Conservation (phyloP, 2,888 invertebrate genomes). For the Dryocosmus kuriphilus region DNA sequence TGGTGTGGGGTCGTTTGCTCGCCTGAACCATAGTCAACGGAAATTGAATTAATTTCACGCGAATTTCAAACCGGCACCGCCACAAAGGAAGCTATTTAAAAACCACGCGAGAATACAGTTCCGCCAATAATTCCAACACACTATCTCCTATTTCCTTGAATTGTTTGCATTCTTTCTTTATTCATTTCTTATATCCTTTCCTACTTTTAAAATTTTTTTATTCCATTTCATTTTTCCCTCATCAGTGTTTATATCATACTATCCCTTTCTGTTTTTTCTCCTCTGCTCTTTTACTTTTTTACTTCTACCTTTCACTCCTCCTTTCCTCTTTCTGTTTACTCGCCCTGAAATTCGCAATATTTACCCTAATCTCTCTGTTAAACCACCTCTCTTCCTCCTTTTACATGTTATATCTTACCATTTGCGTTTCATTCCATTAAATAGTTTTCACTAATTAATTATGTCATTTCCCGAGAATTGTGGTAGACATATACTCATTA, state of each 20-base stretch:
- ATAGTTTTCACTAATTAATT: slow-evolving; percentile 40
- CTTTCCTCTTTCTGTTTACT: neutral
- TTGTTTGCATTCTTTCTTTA: neutral
- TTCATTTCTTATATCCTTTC: neutral
- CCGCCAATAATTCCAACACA: slow-evolving; percentile 8
- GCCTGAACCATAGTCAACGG: slow-evolving; percentile 40
- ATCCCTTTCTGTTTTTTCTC: neutral
- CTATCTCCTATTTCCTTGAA: neutral
- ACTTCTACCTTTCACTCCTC: neutral
- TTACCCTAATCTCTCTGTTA: neutral
- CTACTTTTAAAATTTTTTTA: neutral
- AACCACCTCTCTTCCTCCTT: neutral
- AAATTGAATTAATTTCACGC: slow-evolving; percentile 43
- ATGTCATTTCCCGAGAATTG: slow-evolving; percentile 31
- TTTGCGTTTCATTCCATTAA: slow-evolving; percentile 13
- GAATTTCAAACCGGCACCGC: slow-evolving; percentile 35
- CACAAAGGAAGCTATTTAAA: slow-evolving; percentile 42
- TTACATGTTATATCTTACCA: neutral
- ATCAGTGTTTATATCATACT: neutral
- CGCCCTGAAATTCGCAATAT: neutral
- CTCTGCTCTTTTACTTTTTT: neutral
- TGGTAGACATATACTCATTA: slow-evolving; percentile 7
- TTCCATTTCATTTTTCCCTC: neutral
- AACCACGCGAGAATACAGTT: slow-evolving; percentile 41
- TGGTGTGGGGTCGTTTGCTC: slow-evolving; percentile 35